Base-by-base conservation (phyloP, 2,888 invertebrate genomes). In the Gonocerus acuteangulatus region DNA sequence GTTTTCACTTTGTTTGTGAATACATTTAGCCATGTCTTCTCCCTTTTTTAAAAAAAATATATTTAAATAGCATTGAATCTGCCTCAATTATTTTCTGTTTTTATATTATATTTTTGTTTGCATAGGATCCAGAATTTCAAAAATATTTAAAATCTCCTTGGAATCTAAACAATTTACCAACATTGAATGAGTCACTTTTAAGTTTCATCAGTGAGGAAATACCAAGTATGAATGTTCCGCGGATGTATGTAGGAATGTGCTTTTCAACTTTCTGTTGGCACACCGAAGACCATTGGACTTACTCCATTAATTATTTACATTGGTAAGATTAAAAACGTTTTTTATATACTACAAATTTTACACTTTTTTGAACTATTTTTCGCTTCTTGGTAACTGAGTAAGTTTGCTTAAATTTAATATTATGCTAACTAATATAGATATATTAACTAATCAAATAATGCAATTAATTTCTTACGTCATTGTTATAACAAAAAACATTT, bases 221-320 rank as follows among this genome's bases (percentile, higher is more conserved):
- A 65, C 96, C 95, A 32, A 99, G 99, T 64, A 81, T 81, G 79
- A 80, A 88, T 81, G 80, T 93, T 7, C 99, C 99, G 0, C 99
- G 99, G 99, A 89, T 97, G 83, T 99, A 99, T 74, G 97, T 99
- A 45, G 99, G 99, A 45, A 99, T 99, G 99, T 97, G 96, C 73
- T 99, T 99, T 76, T 94, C 96, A 1, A 95, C 97, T 1, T 99
- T 99, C 74, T 97, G 97, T 74, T 99, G 99, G 99, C 99, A 99
- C 77, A 99, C 95, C 71, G 99, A 99, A 76, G 99, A 99, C 73
- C 99, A 99, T 74, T 99, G 99, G 99, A 96, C 95, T 72, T 99
- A 97, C 74, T 96, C 96, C n/a, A 96, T 99, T 71, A 99, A 99
- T 76, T 99, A 99, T 74, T 78, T 97, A 68, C 99, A 99, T 74